Base-by-base conservation (phyloP, 2,113 vertebrate species). In the Campylomormyrus tamandua region DNA sequence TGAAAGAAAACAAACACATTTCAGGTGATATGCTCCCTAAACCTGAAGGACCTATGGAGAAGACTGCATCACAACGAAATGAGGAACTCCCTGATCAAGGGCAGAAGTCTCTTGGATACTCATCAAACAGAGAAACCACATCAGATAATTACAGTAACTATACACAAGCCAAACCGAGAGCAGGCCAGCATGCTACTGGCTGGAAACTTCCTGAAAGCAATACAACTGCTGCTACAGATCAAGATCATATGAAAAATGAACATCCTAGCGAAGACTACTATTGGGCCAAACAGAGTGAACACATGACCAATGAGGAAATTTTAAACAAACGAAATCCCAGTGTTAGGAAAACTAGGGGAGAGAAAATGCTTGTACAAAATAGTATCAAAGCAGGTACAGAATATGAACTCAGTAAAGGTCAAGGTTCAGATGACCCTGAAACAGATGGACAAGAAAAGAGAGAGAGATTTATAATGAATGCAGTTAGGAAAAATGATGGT, bases 91-190 rank as follows among this genome's bases (percentile, higher is more conserved):
- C 39, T 56, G 24, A 58, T 31, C 31, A 58, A 62, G 52, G 53
- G 53, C 39, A 89, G 11, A 35, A 56, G 87, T 46, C 9, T 52
- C 0, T 0, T 24, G 83, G 15, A 88, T 90, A 89, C 3, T 24
- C 91, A 89, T 89, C 74, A 89, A 92, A 42, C 89, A 91, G 15
- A 3, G 85, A 87, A 24, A 87, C 90, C 21, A 91, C 50, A 15
- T 53, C 77, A 50, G 49, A n/a, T 19, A 6, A 45, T 45, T 84
- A 49, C 21, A 31, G 3, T 87, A 50, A 56, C 21, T 50, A 48
- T 21, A n/a, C 50, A 56, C 21, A 53, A 89, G 35, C 49, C 48
- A 27, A 83, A 56, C 74, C 24, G 4, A 42, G 27, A 31, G 31
- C 13, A 52, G 48, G 74, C 49, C 74, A 17, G 74, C 46, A 15